These are phyloP conservation scores for Columbina picui DNA, from an alignment of 2,113 vertebrate species.

Conservation along the genomic window DNA sequence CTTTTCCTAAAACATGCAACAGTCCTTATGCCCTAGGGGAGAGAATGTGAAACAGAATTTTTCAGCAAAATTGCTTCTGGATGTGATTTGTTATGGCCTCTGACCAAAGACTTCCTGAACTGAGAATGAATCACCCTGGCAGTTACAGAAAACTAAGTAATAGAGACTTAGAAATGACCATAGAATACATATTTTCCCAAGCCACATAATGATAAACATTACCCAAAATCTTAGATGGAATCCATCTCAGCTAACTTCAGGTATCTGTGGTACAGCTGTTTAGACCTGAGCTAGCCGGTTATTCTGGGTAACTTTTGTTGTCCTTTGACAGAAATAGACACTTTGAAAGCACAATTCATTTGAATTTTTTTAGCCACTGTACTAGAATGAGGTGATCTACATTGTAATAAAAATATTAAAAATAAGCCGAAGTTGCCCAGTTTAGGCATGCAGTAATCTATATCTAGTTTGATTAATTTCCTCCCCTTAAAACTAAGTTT, in stretches of 20 bases:
- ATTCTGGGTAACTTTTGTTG: neutral
- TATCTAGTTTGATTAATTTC: neutral
- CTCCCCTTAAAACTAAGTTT: neutral
- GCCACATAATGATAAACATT: neutral
- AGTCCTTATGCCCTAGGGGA: neutral
- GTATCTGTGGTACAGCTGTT: neutral
- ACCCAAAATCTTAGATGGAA: neutral
- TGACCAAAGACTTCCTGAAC: neutral
- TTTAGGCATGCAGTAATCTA: neutral
- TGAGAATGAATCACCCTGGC: neutral
- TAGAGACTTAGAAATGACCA: neutral
- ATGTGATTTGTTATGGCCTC: neutral
- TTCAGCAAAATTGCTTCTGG: slow-evolving; percentile 5
- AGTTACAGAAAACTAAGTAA: neutral
- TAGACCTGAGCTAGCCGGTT: neutral
- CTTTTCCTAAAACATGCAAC: neutral
- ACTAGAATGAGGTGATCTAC: neutral
- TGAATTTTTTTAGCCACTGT: neutral
- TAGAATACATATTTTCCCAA: neutral
- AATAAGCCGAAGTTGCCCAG: neutral
- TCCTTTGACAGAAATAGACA: neutral
- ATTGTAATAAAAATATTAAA: neutral
- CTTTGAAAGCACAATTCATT: neutral
- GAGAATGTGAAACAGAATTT: neutral
- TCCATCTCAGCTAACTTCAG: neutral